Evolutionary conservation across 2,888 invertebrate genomes (phyloP).

Genomic region (Creontiades dilutus): DNA sequence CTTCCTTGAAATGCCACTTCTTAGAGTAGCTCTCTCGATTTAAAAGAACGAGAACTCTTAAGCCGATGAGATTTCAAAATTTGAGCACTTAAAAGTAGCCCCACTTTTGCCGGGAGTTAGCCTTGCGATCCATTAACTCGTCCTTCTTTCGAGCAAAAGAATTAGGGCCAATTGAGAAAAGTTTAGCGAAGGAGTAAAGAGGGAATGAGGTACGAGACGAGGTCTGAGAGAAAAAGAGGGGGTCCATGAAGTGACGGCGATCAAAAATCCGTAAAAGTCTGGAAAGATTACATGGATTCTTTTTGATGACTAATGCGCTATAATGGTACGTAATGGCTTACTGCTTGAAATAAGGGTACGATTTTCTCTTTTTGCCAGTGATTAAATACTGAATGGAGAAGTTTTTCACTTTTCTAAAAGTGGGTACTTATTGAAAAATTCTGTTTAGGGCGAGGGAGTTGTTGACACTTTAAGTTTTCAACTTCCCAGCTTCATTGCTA

Average conservation of each 20-base stretch:
- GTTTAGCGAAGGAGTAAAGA: neutral
- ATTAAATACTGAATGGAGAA: neutral
- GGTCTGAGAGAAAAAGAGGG: neutral
- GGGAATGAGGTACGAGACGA: neutral
- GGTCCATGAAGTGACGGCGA: slow-evolving; percentile 7
- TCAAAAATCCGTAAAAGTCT: slow-evolving; percentile 11
- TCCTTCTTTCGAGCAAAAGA: slow-evolving; percentile 1
- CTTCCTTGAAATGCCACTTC: neutral
- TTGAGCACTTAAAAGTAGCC: slow-evolving; percentile 22
- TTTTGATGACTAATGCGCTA: slow-evolving; percentile 2
- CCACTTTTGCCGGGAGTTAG: slow-evolving; percentile 16
- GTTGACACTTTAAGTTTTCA: neutral
- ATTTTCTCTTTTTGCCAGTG: slow-evolving; percentile 7
- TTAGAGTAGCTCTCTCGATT: neutral
- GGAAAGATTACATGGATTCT: slow-evolving; percentile 19
- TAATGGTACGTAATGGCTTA: slow-evolving; percentile 5
- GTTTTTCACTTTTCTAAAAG: neutral
- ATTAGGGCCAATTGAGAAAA: slow-evolving; percentile 36
- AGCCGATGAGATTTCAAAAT: slow-evolving; percentile 32
- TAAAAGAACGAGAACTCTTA: neutral
- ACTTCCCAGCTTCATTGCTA: neutral
- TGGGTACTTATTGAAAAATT: neutral
- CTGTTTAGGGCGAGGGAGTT: neutral
- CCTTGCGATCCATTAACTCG: slow-evolving; percentile 34
- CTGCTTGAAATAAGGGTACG: slow-evolving; percentile 2